phyloP scores from a whole-genome alignment of 37 sponge, comb jelly and placozoan genomes.

The Petrosia ficiformis region DNA sequence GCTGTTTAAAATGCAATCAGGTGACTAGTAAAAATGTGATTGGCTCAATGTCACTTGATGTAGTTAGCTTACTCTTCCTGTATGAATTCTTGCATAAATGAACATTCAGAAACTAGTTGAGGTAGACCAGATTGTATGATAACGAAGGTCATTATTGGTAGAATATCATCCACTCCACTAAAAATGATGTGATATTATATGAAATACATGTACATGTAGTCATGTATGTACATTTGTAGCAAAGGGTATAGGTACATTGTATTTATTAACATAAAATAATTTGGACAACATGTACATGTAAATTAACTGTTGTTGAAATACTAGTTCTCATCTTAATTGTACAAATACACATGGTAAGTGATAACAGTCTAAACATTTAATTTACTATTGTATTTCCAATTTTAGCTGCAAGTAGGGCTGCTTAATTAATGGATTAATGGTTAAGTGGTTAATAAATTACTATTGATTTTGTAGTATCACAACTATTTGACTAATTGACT shows the following conservation, averaged over 20 bases:
- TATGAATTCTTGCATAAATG: conserved; percentile 84
- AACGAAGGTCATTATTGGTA: conserved; percentile 83
- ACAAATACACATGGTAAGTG: too few relatives aligned
- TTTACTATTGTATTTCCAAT: too few relatives aligned
- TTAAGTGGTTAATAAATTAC: too few relatives aligned
- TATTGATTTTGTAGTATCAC: too few relatives aligned
- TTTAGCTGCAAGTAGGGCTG: too few relatives aligned
- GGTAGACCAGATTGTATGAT: conserved; percentile 67
- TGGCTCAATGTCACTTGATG: too few relatives aligned
- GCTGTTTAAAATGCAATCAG: too few relatives aligned
- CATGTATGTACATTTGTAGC: background rate
- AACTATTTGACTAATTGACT: too few relatives aligned
- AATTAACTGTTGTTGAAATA: background rate
- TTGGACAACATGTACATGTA: too few relatives aligned
- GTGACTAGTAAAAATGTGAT: too few relatives aligned
- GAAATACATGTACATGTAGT: background rate
- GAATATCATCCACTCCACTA: conserved; percentile 90
- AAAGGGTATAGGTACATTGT: background rate
- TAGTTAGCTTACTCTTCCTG: conserved; percentile 61
- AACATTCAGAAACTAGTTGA: conserved; percentile 76
- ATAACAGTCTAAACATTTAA: too few relatives aligned
- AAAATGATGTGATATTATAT: background rate
- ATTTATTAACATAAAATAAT: background rate
- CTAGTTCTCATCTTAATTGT: background rate
- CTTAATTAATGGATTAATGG: too few relatives aligned